Base-by-base conservation (phyloP, 2,797 vertebrate species). In the Eutrigla gurnardus region DNA sequence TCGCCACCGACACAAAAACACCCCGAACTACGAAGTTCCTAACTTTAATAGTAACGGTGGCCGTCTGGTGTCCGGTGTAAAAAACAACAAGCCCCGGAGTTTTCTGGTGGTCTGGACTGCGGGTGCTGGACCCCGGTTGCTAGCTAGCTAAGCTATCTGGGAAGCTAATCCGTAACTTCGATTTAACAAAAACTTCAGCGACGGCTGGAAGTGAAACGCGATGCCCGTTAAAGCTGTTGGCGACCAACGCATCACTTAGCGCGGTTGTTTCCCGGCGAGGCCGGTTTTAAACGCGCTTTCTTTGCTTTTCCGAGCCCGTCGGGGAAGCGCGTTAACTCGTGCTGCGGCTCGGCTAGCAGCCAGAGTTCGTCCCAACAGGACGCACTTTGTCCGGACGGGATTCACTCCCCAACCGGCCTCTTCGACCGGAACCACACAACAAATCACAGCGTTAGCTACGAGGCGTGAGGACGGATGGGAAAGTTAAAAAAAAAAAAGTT, bases 81-180 rank as follows among this genome's bases (percentile, higher is more conserved):
- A 18, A 12, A 14, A 4, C 45, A 50, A 25, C 70, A 79, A 76
- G 17, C 77, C 61, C 49, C 5, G 68, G 37, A 53, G 33, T 66
- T 82, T 84, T 70, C 35, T 45, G 25, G 6, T 4, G 33, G 70
- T 53, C 25, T 3, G 36, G 65, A 3, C 59, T 63, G 64, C 40
- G 73, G 75, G 3, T 25, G 75, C 71, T 50, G 69, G 64, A 80
- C 80, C 52, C 52, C 67, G 50, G 84, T 42, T 55, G 89, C 85
- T 90, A 86, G 68, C 9, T 37, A 45, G 86, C 85, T 87, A 92
- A 84, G 91, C 91, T 92, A 93, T 68, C 87, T 35, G 18, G 7
- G 40, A 25, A 77, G 90, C 87, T 89, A 86, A 79, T 2, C 61
- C 61, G 15, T 18, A 65, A 83, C 78, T 78, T 43, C 45, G 67